phyloP scores from a whole-genome alignment of 2,888 invertebrate genomes.

The Drosophila meridionalis region DNA sequence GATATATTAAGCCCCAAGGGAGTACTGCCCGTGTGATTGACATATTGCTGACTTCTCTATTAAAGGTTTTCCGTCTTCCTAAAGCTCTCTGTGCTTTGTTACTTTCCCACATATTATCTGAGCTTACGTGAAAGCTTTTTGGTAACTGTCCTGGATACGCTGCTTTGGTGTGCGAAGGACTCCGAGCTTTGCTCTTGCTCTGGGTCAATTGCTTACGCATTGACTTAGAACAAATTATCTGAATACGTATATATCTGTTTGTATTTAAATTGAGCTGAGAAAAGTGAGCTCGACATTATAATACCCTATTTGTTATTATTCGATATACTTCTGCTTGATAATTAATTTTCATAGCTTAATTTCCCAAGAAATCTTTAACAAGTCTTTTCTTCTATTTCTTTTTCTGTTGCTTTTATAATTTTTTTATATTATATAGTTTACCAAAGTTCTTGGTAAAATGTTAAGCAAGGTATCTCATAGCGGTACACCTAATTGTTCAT shows the following conservation, averaged over 20 bases:
- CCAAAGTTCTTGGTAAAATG: no score
- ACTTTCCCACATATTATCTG: background rate
- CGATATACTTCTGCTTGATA: no score
- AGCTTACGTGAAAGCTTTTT: conserved; percentile 20
- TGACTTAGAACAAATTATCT: background rate
- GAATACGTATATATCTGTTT: background rate
- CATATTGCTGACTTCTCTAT: conserved; percentile 24
- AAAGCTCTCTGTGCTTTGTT: conserved; percentile 7
- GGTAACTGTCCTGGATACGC: conserved; percentile 42
- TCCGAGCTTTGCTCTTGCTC: background rate
- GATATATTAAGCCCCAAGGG: conserved; percentile 4
- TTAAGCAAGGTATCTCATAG: no score
- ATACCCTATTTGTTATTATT: background rate
- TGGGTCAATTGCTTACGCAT: background rate
- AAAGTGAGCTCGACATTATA: background rate
- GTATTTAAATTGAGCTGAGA: background rate
- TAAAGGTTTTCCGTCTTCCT: conserved; percentile 24
- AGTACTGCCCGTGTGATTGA: background rate
- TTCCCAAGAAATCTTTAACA: no score
- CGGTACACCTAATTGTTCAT: no score
- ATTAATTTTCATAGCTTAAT: no score
- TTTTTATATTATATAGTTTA: no score
- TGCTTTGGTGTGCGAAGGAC: background rate
- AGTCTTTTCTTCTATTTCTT: no score
- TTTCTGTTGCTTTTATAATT: no score